Conservation (phyloP, 2,113 vertebrate genomes). For the Gadus macrocephalus region DNA sequence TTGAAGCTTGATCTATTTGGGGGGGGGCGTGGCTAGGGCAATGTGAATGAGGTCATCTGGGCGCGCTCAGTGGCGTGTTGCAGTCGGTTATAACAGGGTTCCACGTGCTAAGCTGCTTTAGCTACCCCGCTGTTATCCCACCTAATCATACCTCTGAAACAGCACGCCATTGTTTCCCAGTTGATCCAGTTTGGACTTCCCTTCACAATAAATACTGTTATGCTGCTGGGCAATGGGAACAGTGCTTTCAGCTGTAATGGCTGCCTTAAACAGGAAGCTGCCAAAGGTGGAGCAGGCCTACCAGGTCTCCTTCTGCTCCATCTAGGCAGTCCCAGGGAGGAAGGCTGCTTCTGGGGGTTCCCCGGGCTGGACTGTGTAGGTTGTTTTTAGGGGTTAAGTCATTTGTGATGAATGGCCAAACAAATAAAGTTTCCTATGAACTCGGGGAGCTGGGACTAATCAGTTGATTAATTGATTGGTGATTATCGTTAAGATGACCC, state of each 20-base stretch:
- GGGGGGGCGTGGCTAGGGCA: constrained; percentile 8
- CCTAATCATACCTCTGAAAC: constrained; percentile 69
- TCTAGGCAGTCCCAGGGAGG: no score
- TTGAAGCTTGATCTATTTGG: no score
- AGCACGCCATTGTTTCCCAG: constrained; percentile 68
- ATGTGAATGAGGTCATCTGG: constrained; percentile 39
- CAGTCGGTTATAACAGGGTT: constrained; percentile 63
- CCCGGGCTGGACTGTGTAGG: no score
- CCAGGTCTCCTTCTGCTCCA: no score
- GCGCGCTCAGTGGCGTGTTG: constrained; percentile 54
- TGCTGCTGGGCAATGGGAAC: neutral
- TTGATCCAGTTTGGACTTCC: constrained; percentile 46
- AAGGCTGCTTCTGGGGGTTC: no score
- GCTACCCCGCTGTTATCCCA: constrained; percentile 69
- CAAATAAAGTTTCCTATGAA: no score
- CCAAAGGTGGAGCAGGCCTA: no score
- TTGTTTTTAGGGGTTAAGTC: neutral
- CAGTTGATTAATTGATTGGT: no score
- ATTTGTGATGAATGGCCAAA: neutral
- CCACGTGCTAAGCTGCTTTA: constrained; percentile 70
- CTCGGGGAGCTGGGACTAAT: no score
- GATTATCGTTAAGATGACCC: no score
- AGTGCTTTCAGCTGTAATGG: neutral
- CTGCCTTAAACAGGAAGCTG: neutral
- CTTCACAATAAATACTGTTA: constrained; percentile 10